Conservation (phyloP, 2,888 invertebrate genomes). For the Hyposoter dolosus region DNA sequence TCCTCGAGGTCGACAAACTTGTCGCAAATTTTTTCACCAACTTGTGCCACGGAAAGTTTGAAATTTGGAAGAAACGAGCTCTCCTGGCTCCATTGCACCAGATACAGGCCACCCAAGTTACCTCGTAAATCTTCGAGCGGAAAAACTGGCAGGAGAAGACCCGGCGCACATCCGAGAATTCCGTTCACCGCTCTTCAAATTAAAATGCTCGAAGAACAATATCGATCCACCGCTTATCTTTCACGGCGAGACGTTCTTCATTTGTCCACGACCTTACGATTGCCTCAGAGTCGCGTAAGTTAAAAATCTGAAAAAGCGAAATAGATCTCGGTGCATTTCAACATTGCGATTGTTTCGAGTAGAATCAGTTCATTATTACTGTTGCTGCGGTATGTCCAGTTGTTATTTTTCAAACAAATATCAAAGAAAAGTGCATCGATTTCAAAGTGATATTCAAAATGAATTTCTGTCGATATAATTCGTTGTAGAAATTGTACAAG, state of each 20-base stretch:
- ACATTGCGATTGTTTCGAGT: not conserved
- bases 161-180: constrained; percentile 86
- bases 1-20: not conserved
- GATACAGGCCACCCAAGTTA: constrained; percentile 90
- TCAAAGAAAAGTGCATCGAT: not conserved
- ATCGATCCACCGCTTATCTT: constrained; percentile 89
- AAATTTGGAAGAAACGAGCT: constrained; percentile 71
- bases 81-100: constrained; percentile 89
- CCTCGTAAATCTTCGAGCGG: constrained; percentile 86
- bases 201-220: constrained; percentile 89
- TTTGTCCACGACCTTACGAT: constrained; percentile 87
- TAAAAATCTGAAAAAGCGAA: not conserved
- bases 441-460: not conserved
- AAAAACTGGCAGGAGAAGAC: constrained; percentile 76
- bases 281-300: constrained; percentile 90
- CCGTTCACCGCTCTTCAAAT: constrained; percentile 91
- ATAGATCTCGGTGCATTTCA: not conserved
- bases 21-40: not conserved
- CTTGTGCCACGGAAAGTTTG: not conserved
- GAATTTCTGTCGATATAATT: too few relatives aligned
- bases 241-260: constrained; percentile 89
- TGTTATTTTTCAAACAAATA: not conserved
- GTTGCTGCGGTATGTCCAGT: not conserved
- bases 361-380: not conserved
- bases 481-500: too few relatives aligned